Percentiles rank a stretch among this genome's conserved stretches.
Conservation (phyloP, 1,140 invertebrate genomes). For the Drosophila pallidifrons region DNA sequence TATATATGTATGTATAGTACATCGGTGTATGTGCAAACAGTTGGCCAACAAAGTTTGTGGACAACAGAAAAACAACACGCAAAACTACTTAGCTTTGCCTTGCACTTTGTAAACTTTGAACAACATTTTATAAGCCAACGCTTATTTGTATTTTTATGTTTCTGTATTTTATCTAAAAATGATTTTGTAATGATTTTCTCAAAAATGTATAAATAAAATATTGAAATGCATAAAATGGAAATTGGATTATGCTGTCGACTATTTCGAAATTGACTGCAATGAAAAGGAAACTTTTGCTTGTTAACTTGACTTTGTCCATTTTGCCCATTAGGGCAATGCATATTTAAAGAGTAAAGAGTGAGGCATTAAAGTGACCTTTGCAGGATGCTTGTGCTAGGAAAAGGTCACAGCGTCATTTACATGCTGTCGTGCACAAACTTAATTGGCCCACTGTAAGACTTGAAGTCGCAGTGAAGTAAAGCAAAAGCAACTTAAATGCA, state of each 20-base stretch:
- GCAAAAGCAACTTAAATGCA: conserved; percentile 6
- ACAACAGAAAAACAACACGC: conserved; percentile 60
- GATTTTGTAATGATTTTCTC: too few relatives aligned
- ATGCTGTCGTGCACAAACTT: conserved; percentile 55
- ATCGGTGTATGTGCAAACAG: conserved; percentile 30
- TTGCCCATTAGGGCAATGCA: not conserved
- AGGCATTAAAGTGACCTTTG: conserved; percentile 9
- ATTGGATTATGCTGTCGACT: not conserved
- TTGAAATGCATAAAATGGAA: not conserved
- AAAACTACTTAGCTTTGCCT: conserved; percentile 65
- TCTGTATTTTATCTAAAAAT: conserved; percentile 1
- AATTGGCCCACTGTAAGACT: conserved; percentile 55
- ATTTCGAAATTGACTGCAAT: not conserved
- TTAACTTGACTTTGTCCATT: not conserved
- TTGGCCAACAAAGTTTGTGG: conserved; percentile 65
- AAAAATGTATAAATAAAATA: not conserved
- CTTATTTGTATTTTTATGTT: conserved; percentile 24
- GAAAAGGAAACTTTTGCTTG: too few relatives aligned
- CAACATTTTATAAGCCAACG: conserved; percentile 56
- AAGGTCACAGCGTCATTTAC: conserved; percentile 42
- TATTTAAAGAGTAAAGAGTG: not conserved
- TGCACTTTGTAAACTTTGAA: conserved; percentile 66
- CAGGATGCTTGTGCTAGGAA: conserved; percentile 6
- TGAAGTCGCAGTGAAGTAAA: not conserved
- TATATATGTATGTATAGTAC: conserved; percentile 18